A percentile compares a stretch with the other conserved stretches of the same genome.
Evolutionary conservation across 2,888 invertebrate species (phyloP).

Genomic region (Serripes groenlandicus): DNA sequence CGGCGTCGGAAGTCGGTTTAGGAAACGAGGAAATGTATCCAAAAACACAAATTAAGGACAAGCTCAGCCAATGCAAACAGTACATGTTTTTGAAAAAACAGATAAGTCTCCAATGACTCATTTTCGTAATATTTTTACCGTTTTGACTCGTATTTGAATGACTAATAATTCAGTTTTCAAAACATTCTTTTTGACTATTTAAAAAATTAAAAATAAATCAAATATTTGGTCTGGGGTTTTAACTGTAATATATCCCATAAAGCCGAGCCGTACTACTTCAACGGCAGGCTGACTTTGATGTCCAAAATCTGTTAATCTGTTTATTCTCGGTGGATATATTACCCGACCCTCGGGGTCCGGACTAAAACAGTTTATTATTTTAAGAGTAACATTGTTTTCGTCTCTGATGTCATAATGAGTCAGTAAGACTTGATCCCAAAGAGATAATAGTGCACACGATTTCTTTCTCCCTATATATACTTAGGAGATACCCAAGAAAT

Average conservation of each 20-base stretch:
- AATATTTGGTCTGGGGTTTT: slow-evolving; percentile 23
- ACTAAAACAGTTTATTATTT: slow-evolving; percentile 21
- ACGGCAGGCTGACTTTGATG: slow-evolving; percentile 14
- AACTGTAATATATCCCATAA: slow-evolving; percentile 16
- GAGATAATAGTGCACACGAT: background rate
- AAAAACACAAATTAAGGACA: background rate
- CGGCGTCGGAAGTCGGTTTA: background rate
- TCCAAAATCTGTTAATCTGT: slow-evolving; percentile 30
- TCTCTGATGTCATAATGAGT: slow-evolving; percentile 23
- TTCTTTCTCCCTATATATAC: too few relatives aligned
- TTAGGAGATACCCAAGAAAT: too few relatives aligned
- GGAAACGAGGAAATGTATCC: background rate
- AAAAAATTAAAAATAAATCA: slow-evolving; percentile 27
- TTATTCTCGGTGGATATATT: slow-evolving; percentile 17
- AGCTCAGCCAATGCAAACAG: background rate
- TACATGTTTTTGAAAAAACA: too few relatives aligned
- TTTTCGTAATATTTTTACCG: background rate
- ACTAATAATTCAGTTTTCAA: slow-evolving; percentile 13
- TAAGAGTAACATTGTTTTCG: slow-evolving; percentile 28
- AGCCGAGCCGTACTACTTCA: slow-evolving; percentile 16
- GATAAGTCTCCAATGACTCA: background rate
- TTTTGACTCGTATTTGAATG: slow-evolving; percentile 1
- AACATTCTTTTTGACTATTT: slow-evolving; percentile 15
- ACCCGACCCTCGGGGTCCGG: slow-evolving; percentile 22
- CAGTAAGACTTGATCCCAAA: slow-evolving; percentile 15